These are phyloP conservation scores for Gracilinanus agilis DNA, from an alignment of 2,113 vertebrate genomes.

Conservation along the genomic window DNA sequence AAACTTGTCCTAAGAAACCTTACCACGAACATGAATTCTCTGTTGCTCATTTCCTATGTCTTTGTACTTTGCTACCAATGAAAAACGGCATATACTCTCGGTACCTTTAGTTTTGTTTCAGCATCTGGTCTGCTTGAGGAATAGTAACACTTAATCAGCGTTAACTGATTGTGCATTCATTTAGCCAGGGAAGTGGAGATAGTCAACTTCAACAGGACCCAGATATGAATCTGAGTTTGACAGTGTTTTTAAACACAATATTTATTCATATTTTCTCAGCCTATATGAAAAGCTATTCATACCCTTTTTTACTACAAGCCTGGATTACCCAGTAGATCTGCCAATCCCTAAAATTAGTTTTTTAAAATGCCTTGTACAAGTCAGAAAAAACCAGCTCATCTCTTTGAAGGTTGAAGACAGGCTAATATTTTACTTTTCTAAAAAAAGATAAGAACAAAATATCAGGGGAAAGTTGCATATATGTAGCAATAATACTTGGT, in stretches of 20 bases:
- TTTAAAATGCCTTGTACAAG: conserved; percentile 73
- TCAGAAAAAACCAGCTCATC: conserved; percentile 75
- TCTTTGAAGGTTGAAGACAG: conserved; percentile 73
- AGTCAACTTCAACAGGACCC: conserved; percentile 60
- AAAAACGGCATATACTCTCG: conserved; percentile 38
- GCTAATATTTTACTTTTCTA: conserved; percentile 78
- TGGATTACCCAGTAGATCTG: conserved; percentile 73
- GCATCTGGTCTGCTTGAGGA: conserved; percentile 62
- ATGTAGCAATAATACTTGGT: conserved; percentile 52
- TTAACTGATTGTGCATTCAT: conserved; percentile 62
- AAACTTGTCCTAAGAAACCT: not conserved
- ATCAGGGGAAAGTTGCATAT: conserved; percentile 59
- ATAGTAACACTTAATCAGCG: conserved; percentile 59
- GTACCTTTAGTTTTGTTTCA: conserved; percentile 56
- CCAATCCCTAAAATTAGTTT: conserved; percentile 77
- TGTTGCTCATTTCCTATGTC: not conserved
- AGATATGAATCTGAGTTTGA: conserved; percentile 64
- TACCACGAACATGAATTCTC: not conserved
- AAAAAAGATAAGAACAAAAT: conserved; percentile 71
- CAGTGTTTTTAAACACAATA: conserved; percentile 24
- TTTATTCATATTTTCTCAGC: conserved; percentile 70
- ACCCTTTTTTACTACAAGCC: conserved; percentile 71
- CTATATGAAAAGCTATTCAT: conserved; percentile 56
- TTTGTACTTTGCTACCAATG: not conserved
- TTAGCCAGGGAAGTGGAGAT: conserved; percentile 66